phyloP scores from a whole-genome alignment of 2,888 invertebrate species.

The Helicoverpa assulta region DNA sequence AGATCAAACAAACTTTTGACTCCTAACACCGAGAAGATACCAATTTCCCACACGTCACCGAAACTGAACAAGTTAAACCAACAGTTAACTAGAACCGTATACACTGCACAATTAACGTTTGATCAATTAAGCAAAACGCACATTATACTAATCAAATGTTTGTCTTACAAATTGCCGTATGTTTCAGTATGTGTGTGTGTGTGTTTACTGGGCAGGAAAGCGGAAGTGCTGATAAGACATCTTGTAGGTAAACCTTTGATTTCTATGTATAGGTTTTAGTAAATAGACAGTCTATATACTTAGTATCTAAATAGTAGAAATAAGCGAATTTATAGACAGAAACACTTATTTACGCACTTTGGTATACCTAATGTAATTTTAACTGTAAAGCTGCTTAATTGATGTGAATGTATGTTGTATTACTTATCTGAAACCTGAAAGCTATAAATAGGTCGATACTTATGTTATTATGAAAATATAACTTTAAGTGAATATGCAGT shows the following conservation, averaged over 20 bases:
- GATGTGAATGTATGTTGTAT: too few species aligned
- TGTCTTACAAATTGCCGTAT: slow-evolving; percentile 10
- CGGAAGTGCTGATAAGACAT: neutral
- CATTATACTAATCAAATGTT: slow-evolving; percentile 41
- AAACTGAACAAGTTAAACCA: slow-evolving; percentile 3
- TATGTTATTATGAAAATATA: too few species aligned
- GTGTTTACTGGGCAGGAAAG: neutral
- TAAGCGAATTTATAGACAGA: neutral
- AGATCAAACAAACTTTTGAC: too few species aligned
- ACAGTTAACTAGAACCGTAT: slow-evolving; percentile 1
- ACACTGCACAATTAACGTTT: slow-evolving; percentile 16
- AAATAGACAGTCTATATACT: too few species aligned
- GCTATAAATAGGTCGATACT: too few species aligned
- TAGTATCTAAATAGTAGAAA: too few species aligned
- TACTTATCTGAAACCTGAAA: too few species aligned
- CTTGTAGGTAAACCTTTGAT: neutral
- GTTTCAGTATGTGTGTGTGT: neutral
- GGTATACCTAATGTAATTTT: too few species aligned
- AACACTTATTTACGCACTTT: neutral
- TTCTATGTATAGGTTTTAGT: neutral
- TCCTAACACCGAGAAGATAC: too few species aligned
- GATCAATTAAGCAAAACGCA: slow-evolving; percentile 41
- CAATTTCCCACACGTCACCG: too few species aligned
- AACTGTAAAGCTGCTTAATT: too few species aligned
- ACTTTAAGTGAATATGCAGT: too few species aligned